Conservation (phyloP, 2,113 vertebrate species). For the Prinia subflava region DNA sequence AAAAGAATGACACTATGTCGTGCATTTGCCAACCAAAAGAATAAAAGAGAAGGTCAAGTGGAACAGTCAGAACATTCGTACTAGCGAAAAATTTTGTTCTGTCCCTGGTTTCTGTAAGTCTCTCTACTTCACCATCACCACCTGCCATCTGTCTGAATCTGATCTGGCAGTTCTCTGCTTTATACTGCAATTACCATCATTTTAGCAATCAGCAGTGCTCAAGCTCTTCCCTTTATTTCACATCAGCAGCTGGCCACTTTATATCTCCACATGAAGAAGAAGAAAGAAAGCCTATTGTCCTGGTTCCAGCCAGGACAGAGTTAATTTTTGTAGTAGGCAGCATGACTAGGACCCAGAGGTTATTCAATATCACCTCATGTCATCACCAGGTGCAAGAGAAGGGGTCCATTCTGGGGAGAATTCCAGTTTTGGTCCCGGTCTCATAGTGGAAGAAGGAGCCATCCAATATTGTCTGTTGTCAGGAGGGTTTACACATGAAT, state of each 20-base stretch:
- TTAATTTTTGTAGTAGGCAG: not conserved
- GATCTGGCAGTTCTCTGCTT: not conserved
- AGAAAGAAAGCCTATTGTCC: not conserved
- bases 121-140: not conserved
- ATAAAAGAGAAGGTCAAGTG: not conserved
- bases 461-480: not conserved
- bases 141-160: not conserved
- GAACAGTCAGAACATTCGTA: not conserved
- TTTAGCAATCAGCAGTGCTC: not conserved
- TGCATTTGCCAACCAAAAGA: not conserved
- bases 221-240: not conserved
- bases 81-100: not conserved
- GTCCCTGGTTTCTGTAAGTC: not conserved
- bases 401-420: not conserved
- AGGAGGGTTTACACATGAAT: accelerated
- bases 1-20: not conserved
- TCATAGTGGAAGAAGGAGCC: not conserved
- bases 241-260: not conserved
- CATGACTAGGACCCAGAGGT: not conserved
- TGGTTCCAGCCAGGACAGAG: not conserved
- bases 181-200: not conserved
- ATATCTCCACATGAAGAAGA: not conserved
- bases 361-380: not conserved
- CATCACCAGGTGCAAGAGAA: not conserved
- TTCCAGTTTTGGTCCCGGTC: accelerated